Conservation (phyloP, 35 echinoderm and acorn worm species). For the Chiridota heheva region DNA sequence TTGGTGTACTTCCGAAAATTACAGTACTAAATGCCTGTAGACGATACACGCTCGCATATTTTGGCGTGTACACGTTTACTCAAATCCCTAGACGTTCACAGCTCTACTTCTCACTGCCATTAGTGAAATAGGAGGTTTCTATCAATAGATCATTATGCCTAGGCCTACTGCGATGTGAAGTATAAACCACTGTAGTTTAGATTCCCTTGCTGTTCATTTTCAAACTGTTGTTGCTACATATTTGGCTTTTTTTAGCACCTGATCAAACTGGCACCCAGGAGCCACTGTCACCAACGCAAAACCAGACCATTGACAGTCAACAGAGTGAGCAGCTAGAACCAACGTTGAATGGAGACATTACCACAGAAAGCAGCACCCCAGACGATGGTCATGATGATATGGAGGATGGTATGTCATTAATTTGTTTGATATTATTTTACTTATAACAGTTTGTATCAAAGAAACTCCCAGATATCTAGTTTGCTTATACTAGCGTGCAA, state of each 20-base stretch:
- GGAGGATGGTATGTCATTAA: slow-evolving; percentile 58
- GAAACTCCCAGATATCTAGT: neutral
- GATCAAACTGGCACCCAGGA: slow-evolving; percentile 43
- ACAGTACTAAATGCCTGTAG: too few relatives aligned
- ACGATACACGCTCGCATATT: too few relatives aligned
- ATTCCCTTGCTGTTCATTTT: too few relatives aligned
- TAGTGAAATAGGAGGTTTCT: too few relatives aligned
- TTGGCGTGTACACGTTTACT: too few relatives aligned
- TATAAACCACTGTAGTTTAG: too few relatives aligned
- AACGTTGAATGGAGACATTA: slow-evolving; percentile 79
- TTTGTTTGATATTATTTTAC: neutral
- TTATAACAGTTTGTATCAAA: neutral
- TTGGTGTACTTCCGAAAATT: too few relatives aligned
- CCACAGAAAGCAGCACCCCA: slow-evolving; percentile 42
- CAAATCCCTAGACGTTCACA: too few relatives aligned
- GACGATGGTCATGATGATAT: slow-evolving; percentile 57
- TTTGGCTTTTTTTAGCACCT: slow-evolving; percentile 47
- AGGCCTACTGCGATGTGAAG: too few relatives aligned
- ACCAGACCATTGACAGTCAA: neutral
- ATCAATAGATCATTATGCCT: too few relatives aligned
- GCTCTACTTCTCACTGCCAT: too few relatives aligned
- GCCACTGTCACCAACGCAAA: slow-evolving; percentile 14
- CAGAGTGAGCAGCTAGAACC: neutral
- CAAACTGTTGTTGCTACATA: neutral
- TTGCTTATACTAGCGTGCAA: neutral